phyloP scores from a whole-genome alignment of 2,797 vertebrate species.

The Jordanella pulchra region DNA sequence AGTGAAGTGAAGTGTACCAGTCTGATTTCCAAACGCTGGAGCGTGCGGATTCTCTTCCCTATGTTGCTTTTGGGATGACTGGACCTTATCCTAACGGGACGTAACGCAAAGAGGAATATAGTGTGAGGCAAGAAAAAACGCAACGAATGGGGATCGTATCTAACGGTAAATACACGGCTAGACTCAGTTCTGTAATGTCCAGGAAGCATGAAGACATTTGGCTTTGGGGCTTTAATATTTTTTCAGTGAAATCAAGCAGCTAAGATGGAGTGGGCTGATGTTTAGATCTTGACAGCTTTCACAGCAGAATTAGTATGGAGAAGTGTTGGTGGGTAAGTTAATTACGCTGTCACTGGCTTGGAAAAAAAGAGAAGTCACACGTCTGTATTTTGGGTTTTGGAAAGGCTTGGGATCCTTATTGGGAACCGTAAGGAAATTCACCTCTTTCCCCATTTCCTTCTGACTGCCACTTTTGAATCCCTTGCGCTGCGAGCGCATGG shows the following conservation, averaged over 20 bases:
- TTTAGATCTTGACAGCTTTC: slow-evolving; percentile 27
- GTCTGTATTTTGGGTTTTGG: slow-evolving; percentile 15
- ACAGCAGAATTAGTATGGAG: slow-evolving; percentile 6
- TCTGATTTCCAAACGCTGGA: slow-evolving; percentile 47
- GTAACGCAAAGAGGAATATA: slow-evolving; percentile 70
- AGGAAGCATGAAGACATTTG: neutral
- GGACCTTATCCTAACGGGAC: slow-evolving; percentile 69
- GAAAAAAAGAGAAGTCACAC: slow-evolving; percentile 6
- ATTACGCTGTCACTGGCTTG: slow-evolving; percentile 17
- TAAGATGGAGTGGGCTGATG: slow-evolving; percentile 37
- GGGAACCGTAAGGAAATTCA: neutral
- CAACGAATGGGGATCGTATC: slow-evolving; percentile 60
- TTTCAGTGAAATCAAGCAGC: slow-evolving; percentile 9
- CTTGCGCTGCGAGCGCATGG: slow-evolving; percentile 41
- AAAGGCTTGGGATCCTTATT: slow-evolving; percentile 26
- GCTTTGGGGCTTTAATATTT: slow-evolving; percentile 35
- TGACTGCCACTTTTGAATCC: slow-evolving; percentile 49
- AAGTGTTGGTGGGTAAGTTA: slow-evolving; percentile 36
- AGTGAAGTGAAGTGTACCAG: slow-evolving; percentile 68
- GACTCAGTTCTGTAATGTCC: slow-evolving; percentile 29
- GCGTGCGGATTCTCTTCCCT: slow-evolving; percentile 44
- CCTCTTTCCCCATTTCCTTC: slow-evolving; percentile 5
- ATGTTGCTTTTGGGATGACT: slow-evolving; percentile 61
- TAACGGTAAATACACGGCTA: slow-evolving; percentile 71
- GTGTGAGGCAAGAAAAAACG: slow-evolving; percentile 45